Base-by-base conservation (phyloP, 64 coral and sea anemone species). In the Actinia tenebrosa region DNA sequence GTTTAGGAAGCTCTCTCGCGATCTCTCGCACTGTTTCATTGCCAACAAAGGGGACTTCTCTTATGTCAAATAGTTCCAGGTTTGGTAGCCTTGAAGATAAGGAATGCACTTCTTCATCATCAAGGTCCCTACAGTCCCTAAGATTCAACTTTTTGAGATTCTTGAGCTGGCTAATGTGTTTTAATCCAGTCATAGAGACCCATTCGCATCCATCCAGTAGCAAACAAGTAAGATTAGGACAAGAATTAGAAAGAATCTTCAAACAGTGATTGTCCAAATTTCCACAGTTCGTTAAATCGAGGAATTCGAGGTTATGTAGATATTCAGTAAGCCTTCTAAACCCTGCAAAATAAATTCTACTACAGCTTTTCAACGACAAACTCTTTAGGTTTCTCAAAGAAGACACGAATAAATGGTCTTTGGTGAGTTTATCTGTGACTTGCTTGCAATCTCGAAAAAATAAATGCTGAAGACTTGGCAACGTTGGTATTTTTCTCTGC, bases 261-360 rank as follows among this genome's bases (percentile, higher is more conserved):
- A 98, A 60, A 71, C 96, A 98, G 16, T 83, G 86, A 72, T 98
- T 90, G 13, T 79, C 80, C 6, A 98, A 77, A 20, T 94, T 94
- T 37, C 89, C 90, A 84, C 96, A 98, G 89, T 93, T 92, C 14
- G 96, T 92, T 26, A 98, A 80, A 80, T 98, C 92, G 44, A 98
- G 64, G 20, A 72, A 88, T 61, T 98, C 96, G 3, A 98, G 87
- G 54, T 89, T 83, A 77, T 63, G 53, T 59, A 98, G 86, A 46
- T 94, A 84, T 44, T 90, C 93, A 17, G 89, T 46, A 58, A 98
- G 64, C 58, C 83, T 81, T 45, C 91, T 81, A 78, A 98, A 94
- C 7, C 96, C 96, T 83, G 79, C 60, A 79, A 92, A 91, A 83
- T 90, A 92, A 10, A 98, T 94, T 47, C 90, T 94, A 45, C 94